Evolutionary conservation across 2,113 vertebrate species (phyloP).

Genomic region (Meleagris gallopavo): DNA sequence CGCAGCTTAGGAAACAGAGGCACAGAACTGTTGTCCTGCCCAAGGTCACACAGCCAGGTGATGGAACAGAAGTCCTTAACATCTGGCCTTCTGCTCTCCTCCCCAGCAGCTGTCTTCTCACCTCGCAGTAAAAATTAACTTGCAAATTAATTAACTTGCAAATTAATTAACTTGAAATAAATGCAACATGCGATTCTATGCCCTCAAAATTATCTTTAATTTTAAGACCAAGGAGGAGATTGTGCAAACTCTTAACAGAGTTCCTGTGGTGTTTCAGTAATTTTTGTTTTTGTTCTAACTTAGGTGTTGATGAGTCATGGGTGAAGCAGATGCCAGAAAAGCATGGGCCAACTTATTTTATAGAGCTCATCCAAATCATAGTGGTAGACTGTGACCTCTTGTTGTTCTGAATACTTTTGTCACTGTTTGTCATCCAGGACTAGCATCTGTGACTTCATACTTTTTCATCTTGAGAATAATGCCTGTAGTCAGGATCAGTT

Average conservation of each 20-base stretch:
- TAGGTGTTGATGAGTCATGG: neutral
- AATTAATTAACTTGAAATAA: accelerated
- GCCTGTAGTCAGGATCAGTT: neutral
- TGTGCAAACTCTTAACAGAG: neutral
- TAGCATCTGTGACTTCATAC: neutral
- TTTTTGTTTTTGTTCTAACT: neutral
- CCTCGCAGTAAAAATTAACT: neutral
- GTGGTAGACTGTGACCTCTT: neutral
- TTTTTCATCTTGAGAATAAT: neutral
- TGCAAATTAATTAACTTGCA: too few relatives aligned
- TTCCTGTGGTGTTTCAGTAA: neutral
- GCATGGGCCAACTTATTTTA: neutral
- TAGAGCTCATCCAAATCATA: neutral
- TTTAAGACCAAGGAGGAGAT: neutral
- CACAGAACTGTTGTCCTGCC: neutral
- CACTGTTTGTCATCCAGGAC: neutral
- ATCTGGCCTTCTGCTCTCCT: neutral
- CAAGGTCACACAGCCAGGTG: neutral
- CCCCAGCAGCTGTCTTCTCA: neutral
- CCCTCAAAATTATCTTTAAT: neutral
- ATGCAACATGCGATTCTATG: neutral
- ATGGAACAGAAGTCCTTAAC: neutral
- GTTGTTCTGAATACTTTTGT: neutral
- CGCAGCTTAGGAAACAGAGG: neutral
- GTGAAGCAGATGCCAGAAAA: neutral